Evolutionary conservation across 2,888 invertebrate genomes (phyloP), one percentile per base, ranked within the genome.

Genomic region (Phalera bucephala): DNA sequence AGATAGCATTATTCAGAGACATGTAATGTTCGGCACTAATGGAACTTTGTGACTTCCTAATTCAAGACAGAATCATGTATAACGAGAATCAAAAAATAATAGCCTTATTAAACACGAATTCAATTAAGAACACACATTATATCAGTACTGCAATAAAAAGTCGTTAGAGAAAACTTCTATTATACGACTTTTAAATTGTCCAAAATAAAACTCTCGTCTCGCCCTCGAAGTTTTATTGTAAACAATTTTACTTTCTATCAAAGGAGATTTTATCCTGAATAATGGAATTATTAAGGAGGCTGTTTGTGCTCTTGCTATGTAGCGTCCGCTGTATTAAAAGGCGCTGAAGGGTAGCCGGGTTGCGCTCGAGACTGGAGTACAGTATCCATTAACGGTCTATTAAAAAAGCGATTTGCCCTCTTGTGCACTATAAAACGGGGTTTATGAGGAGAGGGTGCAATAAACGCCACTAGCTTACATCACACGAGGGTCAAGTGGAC

Each of bases 341-440:
- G 14, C 7, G 12, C 25, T 37, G 23, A 34, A 33, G 31, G 9
- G 17, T 3, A 3, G 3, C 17, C 17, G 17, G n/a, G 5, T 17
- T 17, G 17, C 17, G 5, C 17, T 5, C 17, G 17, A 44, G 50
- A 3, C 17, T 17, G 17, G 52, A 62, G 56, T 45, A 62, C 53
- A 51, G 61, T 64, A 64, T 64, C 65, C 69, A 75, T 77, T 73
- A 74, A 68, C 66, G 64, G 62, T 66, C 72, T 68, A 75, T 76
- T 76, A 76, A 77, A 76, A 77, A 74, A 64, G 60, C 62, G 64
- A 68, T 75, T n/a, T 68, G 62, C 66, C 64, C 72, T 38, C 69
- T 65, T 50, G 70, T 69, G 69, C 64, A 65, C 68, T 64, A 75
- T 71, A 70, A 73, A 72, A 54, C 44, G 31, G 54, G 65, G 53